Evolutionary conservation across 2,113 vertebrate species (phyloP).

Genomic region (Calypte anna): DNA sequence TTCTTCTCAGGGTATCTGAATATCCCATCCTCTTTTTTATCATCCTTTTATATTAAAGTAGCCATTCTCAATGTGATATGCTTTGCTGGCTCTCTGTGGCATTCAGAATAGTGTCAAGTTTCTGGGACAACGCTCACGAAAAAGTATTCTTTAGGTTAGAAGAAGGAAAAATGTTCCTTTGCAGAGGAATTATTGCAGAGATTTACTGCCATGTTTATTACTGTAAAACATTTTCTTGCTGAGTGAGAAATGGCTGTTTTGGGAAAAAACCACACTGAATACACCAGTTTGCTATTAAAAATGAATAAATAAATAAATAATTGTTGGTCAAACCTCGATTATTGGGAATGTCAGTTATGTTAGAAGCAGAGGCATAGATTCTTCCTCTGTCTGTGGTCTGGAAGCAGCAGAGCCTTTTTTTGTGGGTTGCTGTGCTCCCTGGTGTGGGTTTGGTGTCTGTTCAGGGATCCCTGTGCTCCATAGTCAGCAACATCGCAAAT

Average conservation of each 20-base stretch:
- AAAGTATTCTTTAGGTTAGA: background rate
- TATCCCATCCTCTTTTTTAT: background rate
- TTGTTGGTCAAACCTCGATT: background rate
- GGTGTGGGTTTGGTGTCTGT: background rate
- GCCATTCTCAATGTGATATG: background rate
- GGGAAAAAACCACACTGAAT: background rate
- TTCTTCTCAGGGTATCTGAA: background rate
- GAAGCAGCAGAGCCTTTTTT: background rate
- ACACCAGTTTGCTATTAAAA: background rate
- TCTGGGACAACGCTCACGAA: background rate
- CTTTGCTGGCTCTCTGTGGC: background rate
- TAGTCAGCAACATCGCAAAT: background rate
- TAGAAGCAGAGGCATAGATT: background rate
- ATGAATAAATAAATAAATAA: background rate
- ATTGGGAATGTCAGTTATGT: background rate
- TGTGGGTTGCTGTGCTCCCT: background rate
- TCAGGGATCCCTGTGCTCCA: background rate
- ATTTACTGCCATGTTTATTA: background rate
- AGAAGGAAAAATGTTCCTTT: background rate
- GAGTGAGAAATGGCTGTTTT: background rate
- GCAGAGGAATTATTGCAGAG: background rate
- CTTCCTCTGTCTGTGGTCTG: conserved; percentile 3
- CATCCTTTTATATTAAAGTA: background rate
- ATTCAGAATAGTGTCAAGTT: background rate
- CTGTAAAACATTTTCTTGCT: background rate